Conservation (phyloP, 2,797 vertebrate species). For the Lacerta bilineata region DNA sequence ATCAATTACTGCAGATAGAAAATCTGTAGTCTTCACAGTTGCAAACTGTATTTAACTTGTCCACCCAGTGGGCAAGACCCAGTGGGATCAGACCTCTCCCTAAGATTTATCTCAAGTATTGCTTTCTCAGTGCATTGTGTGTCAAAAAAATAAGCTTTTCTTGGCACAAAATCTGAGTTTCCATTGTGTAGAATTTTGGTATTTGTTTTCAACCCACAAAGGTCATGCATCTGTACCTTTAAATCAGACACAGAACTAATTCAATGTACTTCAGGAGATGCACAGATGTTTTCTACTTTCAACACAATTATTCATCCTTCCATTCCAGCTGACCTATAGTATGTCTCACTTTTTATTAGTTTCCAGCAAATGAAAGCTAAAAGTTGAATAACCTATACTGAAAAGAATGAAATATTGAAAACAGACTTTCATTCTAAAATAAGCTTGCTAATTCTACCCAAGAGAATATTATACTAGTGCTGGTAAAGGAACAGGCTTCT, state of each 20-base stretch:
- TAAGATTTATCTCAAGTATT: too few species aligned
- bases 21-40: too few species aligned
- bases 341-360: not conserved
- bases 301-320: not conserved
- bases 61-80: too few species aligned
- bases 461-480: not conserved
- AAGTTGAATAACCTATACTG: not conserved
- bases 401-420: conserved; percentile 19
- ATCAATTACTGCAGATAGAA: too few species aligned
- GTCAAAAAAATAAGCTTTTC: not conserved
- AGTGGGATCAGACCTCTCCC: too few species aligned
- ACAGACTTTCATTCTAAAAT: not conserved
- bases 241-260: conserved; percentile 7
- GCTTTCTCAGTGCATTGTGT: too few species aligned
- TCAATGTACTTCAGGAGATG: not conserved
- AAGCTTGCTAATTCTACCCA: not conserved
- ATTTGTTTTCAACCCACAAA: not conserved
- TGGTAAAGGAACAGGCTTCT: not conserved
- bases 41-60: too few species aligned
- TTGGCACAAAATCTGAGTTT: not conserved
- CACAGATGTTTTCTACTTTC: not conserved
- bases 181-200: not conserved
- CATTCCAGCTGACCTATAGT: not conserved
- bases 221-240: not conserved
- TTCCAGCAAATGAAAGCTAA: not conserved